Evolutionary conservation across 2,888 invertebrate species (phyloP), one percentile per base, ranked within the genome.

Genomic region (Lepetodrilus schrolli): DNA sequence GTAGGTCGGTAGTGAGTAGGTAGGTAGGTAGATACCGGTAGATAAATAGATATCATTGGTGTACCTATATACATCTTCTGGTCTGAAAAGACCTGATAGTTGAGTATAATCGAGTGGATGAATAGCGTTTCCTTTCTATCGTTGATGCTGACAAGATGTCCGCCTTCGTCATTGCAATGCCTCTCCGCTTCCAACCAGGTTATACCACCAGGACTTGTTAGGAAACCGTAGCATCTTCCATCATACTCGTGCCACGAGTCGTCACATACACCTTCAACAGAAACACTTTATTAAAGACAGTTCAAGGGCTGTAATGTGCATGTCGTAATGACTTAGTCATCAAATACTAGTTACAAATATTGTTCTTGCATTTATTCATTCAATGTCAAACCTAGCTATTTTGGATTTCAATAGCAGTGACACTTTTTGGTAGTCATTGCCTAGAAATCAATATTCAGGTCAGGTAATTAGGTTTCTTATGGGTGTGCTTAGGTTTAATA

Each of bases 121-220:
- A 70, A 70, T 10, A 49, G 49, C 48, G 38, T 49, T 30, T 70
- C 70, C 8, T 30, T 30, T 10, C 21, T 10, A 17, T n/a, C 30
- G 20, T 37, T 50, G 34, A 70, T 49, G n/a, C 49, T 49, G 10
- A 70, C 70, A 49, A 70, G 70, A 70, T 70, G 70, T 13, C 70
- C 70, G 30, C 49, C 70, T 21, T 49, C 30, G 8, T 47, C 13
- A 1, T 4, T 5, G 21, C 70, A 70, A 20, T 20, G 49, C 10
- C 21, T 30, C 7, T 37, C 36, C n/a, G 70, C 70, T 17, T 36
- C 20, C 13, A 49, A 21, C 70, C 70, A 70, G 13, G 70, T 36
- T 36, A 70, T 21, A n/a, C 49, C 49, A n/a, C 50, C 36, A 49
- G 5, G 4, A 10, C 17, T 37, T n/a, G 17, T 36, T 5, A 21